Evolutionary conservation across 2,888 invertebrate genomes (phyloP).

Genomic region (Spodoptera littoralis): DNA sequence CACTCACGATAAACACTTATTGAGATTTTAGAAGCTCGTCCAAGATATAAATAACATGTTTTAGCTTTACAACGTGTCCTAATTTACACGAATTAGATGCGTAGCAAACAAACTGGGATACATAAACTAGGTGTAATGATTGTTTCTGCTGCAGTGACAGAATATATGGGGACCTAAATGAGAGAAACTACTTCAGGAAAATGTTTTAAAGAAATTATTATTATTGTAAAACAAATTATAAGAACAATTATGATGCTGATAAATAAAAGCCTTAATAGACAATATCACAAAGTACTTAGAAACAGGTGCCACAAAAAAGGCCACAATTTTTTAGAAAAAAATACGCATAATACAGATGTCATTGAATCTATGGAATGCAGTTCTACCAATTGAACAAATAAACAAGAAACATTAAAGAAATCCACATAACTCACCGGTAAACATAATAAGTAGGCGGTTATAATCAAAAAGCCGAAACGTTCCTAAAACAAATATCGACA

Average conservation of each 20-base stretch:
- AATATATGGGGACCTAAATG: constrained; percentile 1
- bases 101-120: constrained; percentile 42
- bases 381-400: constrained; percentile 75
- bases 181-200: constrained; percentile 3
- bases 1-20: constrained; percentile 35
- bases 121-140: constrained; percentile 33
- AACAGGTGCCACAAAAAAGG: neutral
- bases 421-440: constrained; percentile 68
- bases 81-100: constrained; percentile 59
- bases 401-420: constrained; percentile 66
- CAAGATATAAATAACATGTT: constrained; percentile 57
- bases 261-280: no score
- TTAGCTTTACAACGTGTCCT: constrained; percentile 57
- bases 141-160: constrained; percentile 24
- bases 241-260: no score
- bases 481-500: constrained; percentile 70
- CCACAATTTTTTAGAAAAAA: neutral
- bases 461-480: constrained; percentile 79
- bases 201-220: neutral
- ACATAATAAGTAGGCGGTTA: constrained; percentile 68
- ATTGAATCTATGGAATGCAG: constrained; percentile 59
- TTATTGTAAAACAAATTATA: no score
- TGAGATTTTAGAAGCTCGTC: constrained; percentile 42
- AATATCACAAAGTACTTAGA: no score
- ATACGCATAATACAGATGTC: constrained; percentile 59